Evolutionary conservation across 37 sponge, comb jelly and placozoan species (phyloP), one percentile per base, ranked within the genome.

Genomic region (Lycopodina hypogea): DNA sequence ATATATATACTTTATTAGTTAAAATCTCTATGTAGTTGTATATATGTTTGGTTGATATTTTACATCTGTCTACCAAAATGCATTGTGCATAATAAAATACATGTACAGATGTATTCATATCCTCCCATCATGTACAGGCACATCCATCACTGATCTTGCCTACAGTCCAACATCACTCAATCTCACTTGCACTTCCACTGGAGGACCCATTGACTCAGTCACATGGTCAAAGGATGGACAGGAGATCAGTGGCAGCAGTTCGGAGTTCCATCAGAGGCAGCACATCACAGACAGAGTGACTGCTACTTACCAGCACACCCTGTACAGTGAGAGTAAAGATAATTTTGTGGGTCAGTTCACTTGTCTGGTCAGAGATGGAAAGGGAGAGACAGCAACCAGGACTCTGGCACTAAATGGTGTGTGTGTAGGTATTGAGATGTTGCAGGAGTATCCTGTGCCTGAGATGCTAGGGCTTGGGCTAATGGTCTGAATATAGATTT

Each of bases 151-250:
- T n/a, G n/a, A n/a, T n/a, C n/a, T n/a, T n/a, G n/a, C n/a, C n/a
- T n/a, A n/a, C n/a, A n/a, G n/a, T n/a, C n/a, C n/a, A n/a, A n/a
- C n/a, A n/a, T n/a, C n/a, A n/a, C n/a, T n/a, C n/a, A n/a, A n/a
- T n/a, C n/a, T n/a, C n/a, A n/a, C n/a, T n/a, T n/a, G 79, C 41
- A 68, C 56, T 33, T 68, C 68, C 45, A 68, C 35, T 78, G 69
- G 79, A 62, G 53, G 68, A 62, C 79, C 79, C 29, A 29, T 50
- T 53, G 64, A n/a, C 53, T 18, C 53, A 37, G 79, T 78, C 52
- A 30, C 38, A 24, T 78, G 79, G 79, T 52, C 21, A 22, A 68
- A 35, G 55, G 42, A 78, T 78, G 79, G 79, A 24, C 26, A 22
- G 24, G 59, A 32, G 30, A 38, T 63, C 15, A 59, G 60, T 17